Evolutionary conservation across 2,113 vertebrate species (phyloP).

Genomic region (Protobothrops mucrosquamatus): DNA sequence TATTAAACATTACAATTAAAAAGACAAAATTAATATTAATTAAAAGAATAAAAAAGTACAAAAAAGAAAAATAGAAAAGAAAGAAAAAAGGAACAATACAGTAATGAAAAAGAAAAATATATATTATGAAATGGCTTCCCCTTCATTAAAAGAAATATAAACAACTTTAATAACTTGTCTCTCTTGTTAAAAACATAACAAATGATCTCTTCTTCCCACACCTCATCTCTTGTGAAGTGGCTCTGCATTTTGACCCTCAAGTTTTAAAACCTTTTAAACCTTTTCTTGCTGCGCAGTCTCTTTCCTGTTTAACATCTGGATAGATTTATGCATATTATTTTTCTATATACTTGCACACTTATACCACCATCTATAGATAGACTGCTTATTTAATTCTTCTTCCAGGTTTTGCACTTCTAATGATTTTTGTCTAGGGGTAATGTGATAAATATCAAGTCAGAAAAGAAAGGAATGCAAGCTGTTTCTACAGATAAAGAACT

Average conservation of each 20-base stretch:
- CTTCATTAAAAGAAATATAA: background rate
- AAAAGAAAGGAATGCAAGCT: background rate
- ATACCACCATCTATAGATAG: background rate
- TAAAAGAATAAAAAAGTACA: background rate
- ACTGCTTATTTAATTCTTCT: background rate
- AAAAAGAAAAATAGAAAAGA: background rate
- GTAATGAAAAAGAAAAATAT: background rate
- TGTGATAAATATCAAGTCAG: background rate
- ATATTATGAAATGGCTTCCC: background rate
- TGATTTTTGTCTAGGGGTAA: background rate
- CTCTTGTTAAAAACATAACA: background rate
- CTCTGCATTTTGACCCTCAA: slow-evolving; percentile 41
- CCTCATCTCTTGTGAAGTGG: slow-evolving; percentile 23
- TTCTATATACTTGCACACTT: background rate
- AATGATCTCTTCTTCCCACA: background rate
- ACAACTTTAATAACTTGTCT: background rate
- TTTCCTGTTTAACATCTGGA: background rate
- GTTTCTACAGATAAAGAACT: background rate
- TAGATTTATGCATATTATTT: background rate
- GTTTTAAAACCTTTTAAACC: background rate
- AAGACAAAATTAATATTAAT: background rate
- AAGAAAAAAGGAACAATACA: background rate
- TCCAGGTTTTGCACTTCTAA: background rate
- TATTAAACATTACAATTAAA: background rate
- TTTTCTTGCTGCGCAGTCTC: background rate